Base-by-base conservation (phyloP, 2,113 vertebrate genomes). In the Macrotus californicus region DNA sequence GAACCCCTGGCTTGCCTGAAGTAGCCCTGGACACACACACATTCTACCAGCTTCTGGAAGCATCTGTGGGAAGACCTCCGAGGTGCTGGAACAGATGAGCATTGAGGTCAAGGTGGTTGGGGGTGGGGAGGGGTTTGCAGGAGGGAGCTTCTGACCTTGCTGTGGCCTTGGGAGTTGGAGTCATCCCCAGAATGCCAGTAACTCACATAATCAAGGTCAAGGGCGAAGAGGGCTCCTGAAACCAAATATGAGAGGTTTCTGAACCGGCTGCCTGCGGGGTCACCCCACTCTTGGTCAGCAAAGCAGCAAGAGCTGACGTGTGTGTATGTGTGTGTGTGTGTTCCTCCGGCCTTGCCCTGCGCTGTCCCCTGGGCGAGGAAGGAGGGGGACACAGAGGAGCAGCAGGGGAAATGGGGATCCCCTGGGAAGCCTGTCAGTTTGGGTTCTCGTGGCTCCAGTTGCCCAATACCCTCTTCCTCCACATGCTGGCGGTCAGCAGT, bases 391-490 rank as follows among this genome's bases (percentile, higher is more conserved):
- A 43, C 21, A 52, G 34, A 14, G 61, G 34, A 70, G 36, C 6
- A 9, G 12, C 41, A 3, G 4, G 34, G n/a, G 9, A 21, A 0
- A 0, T 9, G 59, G 56, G 56, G 56, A 7, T 6, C 24, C 87
- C 26, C 24, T 2, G 16, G 34, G 48, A 67, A 67, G 59, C 3
- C 21, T 3, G 3, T 29, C 79, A 2, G 26, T n/a, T 15, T 43
- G 19, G 61, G 66, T n/a, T 72, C 52, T 18, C 5, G 3, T 0
- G 26, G 41, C 29, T 8, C 21, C 19, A 19, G 0, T 16, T 54
- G n/a, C 77, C 34, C 69, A 39, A 13, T 36, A n/a, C 15, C 15
- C 36, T 73, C 36, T 70, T 87, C 43, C 52, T 39, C 56, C 21
- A 24, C 9, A 0, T 6, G 61, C 50, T 9, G 76, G 41, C 13